A percentile compares a stretch with the other conserved stretches of the same genome.
Conservation (phyloP, 35 echinoderm and acorn worm species). For the Lytechinus variegatus region DNA sequence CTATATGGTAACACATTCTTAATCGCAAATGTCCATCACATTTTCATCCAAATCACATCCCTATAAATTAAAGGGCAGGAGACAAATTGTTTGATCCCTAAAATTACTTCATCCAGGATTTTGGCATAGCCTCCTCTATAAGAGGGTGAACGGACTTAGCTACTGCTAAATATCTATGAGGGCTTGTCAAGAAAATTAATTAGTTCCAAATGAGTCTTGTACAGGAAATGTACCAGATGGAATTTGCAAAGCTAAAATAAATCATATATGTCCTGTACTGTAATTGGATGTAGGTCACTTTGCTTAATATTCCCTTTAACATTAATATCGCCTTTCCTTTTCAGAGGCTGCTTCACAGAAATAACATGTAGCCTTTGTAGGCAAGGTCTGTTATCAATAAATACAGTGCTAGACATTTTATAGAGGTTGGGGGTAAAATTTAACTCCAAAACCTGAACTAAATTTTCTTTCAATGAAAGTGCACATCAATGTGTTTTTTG, state of each 20-base stretch:
- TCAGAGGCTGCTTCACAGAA: background rate
- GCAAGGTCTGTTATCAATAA: background rate
- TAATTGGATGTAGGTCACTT: background rate
- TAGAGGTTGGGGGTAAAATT: background rate
- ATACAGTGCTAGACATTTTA: too few species aligned
- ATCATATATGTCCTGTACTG: background rate
- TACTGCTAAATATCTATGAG: background rate
- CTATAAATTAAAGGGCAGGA: background rate
- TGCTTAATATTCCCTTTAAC: background rate
- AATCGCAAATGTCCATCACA: background rate
- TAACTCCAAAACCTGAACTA: background rate
- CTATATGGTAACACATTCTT: background rate
- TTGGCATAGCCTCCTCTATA: background rate
- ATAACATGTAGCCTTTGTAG: background rate
- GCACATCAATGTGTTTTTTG: background rate
- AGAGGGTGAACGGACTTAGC: slow-evolving; percentile 4
- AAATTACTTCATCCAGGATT: background rate
- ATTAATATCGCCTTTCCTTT: background rate
- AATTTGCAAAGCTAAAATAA: background rate
- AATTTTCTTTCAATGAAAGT: background rate
- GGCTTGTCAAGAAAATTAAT: background rate
- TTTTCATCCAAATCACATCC: background rate
- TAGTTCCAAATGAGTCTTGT: slow-evolving; percentile 1
- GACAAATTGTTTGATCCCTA: background rate
- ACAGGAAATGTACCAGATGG: slow-evolving; percentile 10